Evolutionary conservation across 2,888 invertebrate species (phyloP).

Genomic region (Eupeodes luniger): DNA sequence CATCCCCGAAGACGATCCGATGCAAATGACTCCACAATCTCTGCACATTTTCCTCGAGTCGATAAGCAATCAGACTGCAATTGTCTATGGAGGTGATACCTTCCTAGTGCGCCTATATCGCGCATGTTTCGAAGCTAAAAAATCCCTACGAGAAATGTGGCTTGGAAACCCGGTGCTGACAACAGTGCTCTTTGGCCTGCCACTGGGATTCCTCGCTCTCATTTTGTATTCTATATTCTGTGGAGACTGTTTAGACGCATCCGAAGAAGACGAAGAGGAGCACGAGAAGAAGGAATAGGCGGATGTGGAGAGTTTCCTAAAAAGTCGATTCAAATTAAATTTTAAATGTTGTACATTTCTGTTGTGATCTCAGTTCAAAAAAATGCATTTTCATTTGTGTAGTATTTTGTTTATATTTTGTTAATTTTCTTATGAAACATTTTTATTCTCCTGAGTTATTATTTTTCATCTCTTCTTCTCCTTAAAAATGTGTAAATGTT

Average conservation of each 20-base stretch:
- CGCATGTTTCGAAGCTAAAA: slow-evolving; percentile 92
- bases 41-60: slow-evolving; percentile 83
- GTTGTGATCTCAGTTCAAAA: slow-evolving; percentile 67
- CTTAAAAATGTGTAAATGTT: slow-evolving; percentile 24
- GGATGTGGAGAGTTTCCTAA: slow-evolving; percentile 35
- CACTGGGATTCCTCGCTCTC: slow-evolving; percentile 95
- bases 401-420: slow-evolving; percentile 50
- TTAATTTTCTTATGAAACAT: slow-evolving; percentile 39
- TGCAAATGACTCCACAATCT: slow-evolving; percentile 90
- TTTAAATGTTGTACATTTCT: slow-evolving; percentile 66
- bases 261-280: slow-evolving; percentile 88
- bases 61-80: slow-evolving; percentile 90
- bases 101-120: slow-evolving; percentile 91
- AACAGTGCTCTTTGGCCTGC: slow-evolving; percentile 96
- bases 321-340: slow-evolving; percentile 31
- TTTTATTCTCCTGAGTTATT: slow-evolving; percentile 6
- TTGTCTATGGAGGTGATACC: slow-evolving; percentile 94
- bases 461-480: slow-evolving; percentile 16
- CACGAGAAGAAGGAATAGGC: slow-evolving; percentile 85
- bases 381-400: slow-evolving; percentile 9
- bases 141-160: slow-evolving; percentile 94
- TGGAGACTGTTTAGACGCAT: slow-evolving; percentile 96
- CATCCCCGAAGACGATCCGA: slow-evolving; percentile 93
- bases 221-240: slow-evolving; percentile 98
- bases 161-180: slow-evolving; percentile 96